Base-by-base conservation (phyloP, 2,113 vertebrate species). In the Calcarius ornatus region DNA sequence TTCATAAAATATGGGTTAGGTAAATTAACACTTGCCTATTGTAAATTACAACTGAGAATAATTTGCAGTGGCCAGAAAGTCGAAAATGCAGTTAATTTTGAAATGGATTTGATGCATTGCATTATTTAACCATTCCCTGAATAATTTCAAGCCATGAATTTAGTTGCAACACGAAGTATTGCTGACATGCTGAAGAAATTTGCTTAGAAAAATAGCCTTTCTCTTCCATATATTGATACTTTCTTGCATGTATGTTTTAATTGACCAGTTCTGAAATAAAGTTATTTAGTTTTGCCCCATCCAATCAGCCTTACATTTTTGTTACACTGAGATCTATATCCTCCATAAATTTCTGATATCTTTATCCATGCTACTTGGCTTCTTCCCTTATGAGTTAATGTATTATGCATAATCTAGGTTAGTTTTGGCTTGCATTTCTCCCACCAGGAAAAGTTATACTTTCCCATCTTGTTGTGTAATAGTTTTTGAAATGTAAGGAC, bases 1-100 rank as follows among this genome's bases (percentile, higher is more conserved):
- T 94, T 97, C 84, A 94, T 96, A 96, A 97, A 97, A 95, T 94
- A 94, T 54, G 76, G 77, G 71, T 92, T 87, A 96, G 80, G 66
- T 88, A 97, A 97, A 97, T 97, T 97, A 97, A 94, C 93, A 90
- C 40, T 95, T 92, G 71, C 47, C 53, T 92, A 81, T 92, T 96
- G 92, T 96, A 97, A 96, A 97, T 97, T 92, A 95, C 59, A 93
- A 15, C 64, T 76, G 70, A 65, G 92, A 72, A 91, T 95, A 82
- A 96, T 97, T 97, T 97, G 66, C 1, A 0, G 91, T 94, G 90
- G 45, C 80, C 5, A 7, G 76, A 86, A 81, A 88, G 85, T 78
- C 2, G 40, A 96, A 85, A 88, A 93, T 90, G 75, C 95, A 95
- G 88, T 80, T 68, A 28, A 48, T 61, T 96, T 96, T 75, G 77